Base-by-base conservation (phyloP, 1,140 invertebrate species). In the Goniozus legneri region DNA sequence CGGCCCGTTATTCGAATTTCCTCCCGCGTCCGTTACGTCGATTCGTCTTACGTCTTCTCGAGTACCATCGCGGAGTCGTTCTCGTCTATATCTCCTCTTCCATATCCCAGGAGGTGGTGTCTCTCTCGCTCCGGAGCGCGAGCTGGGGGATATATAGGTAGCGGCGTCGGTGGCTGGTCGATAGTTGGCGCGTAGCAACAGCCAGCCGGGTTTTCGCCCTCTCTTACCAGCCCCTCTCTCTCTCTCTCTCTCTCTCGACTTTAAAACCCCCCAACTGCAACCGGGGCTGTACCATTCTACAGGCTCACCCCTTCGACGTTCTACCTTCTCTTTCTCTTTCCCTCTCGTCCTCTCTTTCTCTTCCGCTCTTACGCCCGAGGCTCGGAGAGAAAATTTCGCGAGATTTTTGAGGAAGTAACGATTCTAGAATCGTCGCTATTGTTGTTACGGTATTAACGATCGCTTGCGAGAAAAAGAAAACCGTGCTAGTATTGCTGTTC, bases 101-200 rank as follows among this genome's bases (percentile, higher is more conserved):
- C 42, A 50, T 50, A 50, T 44, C 47, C 43, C 55, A 47, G 51
- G 52, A 54, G 47, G 30, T n/a, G 39, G 34, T 47, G 10, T 43
- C 40, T 43, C 27, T 14, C 40, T 18, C 12, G 15, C 21, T 44
- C 34, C 37, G n/a, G n/a, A n/a, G n/a, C n/a, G n/a, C n/a, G 22
- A 33, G 7, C 40, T n/a, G 36, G 24, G 15, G 35, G 43, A 55
- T 34, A 46, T 57, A 54, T 48, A 55, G 47, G 42, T 50, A 44
- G 47, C 40, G 39, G 37, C 45, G 40, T n/a, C n/a, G n/a, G n/a
- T n/a, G 52, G 52, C 56, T 58, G 64, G 62, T 66, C 64, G 64
- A 66, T 66, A 66, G 60, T 58, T 62, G 45, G 57, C 64, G 64
- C 66, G 60, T 67, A 71, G 66, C 66, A 68, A 71, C 65, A 65